Percentiles rank a stretch among this genome's conserved stretches.
These are phyloP conservation scores for Bagarius yarrelli DNA, from an alignment of 2,113 vertebrate genomes.

Conservation along the genomic window DNA sequence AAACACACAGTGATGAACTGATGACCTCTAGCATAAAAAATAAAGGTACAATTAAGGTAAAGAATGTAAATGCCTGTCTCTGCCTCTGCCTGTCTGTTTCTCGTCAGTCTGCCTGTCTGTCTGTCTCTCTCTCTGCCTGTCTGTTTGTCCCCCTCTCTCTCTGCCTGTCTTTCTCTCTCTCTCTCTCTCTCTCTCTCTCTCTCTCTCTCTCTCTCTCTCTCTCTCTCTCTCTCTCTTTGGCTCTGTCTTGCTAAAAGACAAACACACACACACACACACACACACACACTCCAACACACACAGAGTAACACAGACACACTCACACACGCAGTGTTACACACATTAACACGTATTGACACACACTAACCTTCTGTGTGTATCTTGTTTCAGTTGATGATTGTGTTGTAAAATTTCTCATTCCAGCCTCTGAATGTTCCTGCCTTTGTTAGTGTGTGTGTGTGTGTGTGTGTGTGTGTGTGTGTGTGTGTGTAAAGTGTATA, in stretches of 20 bases:
- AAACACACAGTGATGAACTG: no score
- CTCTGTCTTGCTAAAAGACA: neutral
- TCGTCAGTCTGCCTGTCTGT: neutral
- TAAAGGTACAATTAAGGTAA: no score
- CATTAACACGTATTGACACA: neutral
- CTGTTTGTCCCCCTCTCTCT: neutral
- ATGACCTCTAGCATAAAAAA: no score
- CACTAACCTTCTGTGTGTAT: no score
- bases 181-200: neutral
- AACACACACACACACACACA: neutral
- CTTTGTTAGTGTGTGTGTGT: neutral
- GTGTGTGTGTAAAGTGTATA: neutral
- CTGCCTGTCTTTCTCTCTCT: neutral
- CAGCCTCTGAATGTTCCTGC: no score
- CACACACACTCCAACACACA: neutral
- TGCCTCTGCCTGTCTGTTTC: neutral
- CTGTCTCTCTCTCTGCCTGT: neutral
- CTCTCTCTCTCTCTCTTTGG: neutral
- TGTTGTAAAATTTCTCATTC: no score
- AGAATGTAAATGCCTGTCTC: neutral
- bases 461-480: no score
- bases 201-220: neutral
- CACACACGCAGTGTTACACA: neutral
- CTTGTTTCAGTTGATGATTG: no score
- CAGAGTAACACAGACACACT: neutral